Evolutionary conservation across 1,140 invertebrate species (phyloP).

Genomic region (Odontomachus brunneus): DNA sequence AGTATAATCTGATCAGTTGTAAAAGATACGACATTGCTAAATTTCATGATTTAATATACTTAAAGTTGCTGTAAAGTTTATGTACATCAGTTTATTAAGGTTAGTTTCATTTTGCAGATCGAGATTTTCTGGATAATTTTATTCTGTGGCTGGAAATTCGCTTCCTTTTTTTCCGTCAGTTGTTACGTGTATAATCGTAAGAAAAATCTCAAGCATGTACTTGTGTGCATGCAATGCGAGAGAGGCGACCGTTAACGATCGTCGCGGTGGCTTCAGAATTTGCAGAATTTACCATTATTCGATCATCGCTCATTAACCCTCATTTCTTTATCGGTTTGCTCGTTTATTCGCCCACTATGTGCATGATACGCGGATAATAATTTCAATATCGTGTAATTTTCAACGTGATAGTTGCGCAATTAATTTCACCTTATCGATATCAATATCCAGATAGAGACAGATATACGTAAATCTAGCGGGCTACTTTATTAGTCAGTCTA

Average conservation of each 20-base stretch:
- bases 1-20: too few species aligned
- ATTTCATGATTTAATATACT: too few species aligned
- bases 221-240: neutral
- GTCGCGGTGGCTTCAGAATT: neutral
- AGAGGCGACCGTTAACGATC: conserved; percentile 8
- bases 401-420: neutral
- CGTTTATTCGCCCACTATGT: too few species aligned
- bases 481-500: too few species aligned
- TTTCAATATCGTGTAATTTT: neutral
- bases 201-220: neutral
- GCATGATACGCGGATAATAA: neutral
- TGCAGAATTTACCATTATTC: conserved; percentile 33
- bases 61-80: too few species aligned
- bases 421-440: too few species aligned
- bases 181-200: neutral
- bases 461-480: too few species aligned
- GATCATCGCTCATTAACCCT: neutral
- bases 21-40: too few species aligned
- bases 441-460: too few species aligned
- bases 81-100: too few species aligned
- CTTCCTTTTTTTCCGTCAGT: too few species aligned
- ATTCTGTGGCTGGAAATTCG: neutral
- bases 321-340: neutral
- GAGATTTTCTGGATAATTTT: neutral
- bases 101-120: conserved; percentile 11